phyloP scores from a whole-genome alignment of 2,113 vertebrate genomes.

The Hiodon alosoides region DNA sequence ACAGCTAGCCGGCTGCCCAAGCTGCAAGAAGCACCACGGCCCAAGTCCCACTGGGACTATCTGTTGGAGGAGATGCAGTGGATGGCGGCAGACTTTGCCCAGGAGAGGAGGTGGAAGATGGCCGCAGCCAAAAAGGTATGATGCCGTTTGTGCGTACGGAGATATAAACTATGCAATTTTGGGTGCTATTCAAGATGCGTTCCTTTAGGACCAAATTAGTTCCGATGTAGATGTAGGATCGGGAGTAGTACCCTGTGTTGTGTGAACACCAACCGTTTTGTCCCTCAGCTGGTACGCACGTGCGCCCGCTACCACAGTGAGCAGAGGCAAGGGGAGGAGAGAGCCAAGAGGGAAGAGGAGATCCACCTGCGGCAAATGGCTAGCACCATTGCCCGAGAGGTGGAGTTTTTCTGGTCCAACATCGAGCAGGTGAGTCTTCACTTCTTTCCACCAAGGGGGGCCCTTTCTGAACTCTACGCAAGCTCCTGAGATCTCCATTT shows the following conservation, averaged over 20 bases:
- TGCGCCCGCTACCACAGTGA: constrained; percentile 82
- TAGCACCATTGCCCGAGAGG: constrained; percentile 79
- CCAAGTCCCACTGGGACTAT: constrained; percentile 96
- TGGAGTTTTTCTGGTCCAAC: constrained; percentile 89
- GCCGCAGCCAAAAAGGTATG: constrained; percentile 90
- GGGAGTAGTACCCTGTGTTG: not conserved
- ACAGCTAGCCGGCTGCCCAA: constrained; percentile 83
- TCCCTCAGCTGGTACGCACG: constrained; percentile 79
- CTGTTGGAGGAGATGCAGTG: constrained; percentile 97
- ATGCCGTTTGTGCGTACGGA: not conserved
- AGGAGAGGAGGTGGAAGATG: constrained; percentile 95
- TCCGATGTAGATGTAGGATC: no score
- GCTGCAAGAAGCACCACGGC: constrained; percentile 81
- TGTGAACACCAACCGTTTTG: not conserved
- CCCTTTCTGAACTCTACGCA: not conserved
- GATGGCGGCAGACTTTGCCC: constrained; percentile 97
- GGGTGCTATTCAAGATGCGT: no score
- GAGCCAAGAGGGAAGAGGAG: constrained; percentile 72
- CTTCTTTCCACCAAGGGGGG: no score
- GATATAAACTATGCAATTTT: not conserved
- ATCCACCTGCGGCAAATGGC: constrained; percentile 77
- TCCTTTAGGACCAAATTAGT: no score
- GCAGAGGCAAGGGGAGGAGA: constrained; percentile 70
- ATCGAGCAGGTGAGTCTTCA: constrained; percentile 75
- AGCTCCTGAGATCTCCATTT: not conserved